phyloP scores from a whole-genome alignment of 2,797 vertebrate genomes.

The Lithobates pipiens region DNA sequence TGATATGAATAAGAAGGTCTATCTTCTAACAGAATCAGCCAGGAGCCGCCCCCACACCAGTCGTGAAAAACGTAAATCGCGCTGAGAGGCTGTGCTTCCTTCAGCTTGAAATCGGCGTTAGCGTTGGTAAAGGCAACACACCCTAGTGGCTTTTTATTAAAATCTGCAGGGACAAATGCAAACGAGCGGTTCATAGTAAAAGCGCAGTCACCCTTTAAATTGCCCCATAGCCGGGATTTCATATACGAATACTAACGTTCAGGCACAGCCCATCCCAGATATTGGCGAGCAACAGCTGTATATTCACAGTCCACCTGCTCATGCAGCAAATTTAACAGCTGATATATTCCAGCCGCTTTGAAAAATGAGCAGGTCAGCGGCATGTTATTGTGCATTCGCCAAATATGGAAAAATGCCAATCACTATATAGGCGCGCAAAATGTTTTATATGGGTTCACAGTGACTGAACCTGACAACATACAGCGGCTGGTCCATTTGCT shows the following conservation, averaged over 20 bases:
- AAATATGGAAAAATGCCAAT: neutral
- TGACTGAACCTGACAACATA: slow-evolving; percentile 16
- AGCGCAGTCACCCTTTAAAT: neutral
- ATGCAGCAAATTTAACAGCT: neutral
- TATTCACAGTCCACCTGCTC: neutral
- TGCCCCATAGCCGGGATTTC: neutral
- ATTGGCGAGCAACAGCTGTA: neutral
- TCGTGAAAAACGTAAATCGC: neutral
- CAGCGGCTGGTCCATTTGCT: slow-evolving; percentile 11
- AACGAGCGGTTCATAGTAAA: neutral
- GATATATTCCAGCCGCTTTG: neutral
- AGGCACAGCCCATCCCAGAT: neutral
- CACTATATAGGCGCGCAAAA: neutral
- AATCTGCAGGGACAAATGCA: neutral
- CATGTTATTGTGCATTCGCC: slow-evolving; percentile 6
- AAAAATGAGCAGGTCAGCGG: neutral
- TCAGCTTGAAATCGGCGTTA: too few relatives aligned
- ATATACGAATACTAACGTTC: neutral
- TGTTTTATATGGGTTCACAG: slow-evolving; percentile 3
- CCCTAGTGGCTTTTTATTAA: neutral
- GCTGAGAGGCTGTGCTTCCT: too few relatives aligned
- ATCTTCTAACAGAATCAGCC: too few relatives aligned
- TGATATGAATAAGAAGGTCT: neutral
- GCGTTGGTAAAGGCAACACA: neutral
- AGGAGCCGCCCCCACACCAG: neutral